phyloP scores from a whole-genome alignment of 2,797 vertebrate species.

The Lacerta bilineata region DNA sequence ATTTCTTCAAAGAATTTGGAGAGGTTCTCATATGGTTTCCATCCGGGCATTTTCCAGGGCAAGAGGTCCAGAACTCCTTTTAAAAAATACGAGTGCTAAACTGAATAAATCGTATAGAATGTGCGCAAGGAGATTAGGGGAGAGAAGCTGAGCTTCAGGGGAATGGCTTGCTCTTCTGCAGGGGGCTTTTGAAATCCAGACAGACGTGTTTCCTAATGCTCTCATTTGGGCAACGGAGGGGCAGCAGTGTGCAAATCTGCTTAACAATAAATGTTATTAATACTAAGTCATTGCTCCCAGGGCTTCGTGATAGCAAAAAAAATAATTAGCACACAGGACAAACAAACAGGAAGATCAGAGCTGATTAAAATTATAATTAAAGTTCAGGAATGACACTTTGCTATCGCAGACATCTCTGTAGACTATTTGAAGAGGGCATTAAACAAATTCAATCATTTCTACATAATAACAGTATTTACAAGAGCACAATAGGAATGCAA shows the following conservation, averaged over 20 bases:
- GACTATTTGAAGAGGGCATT: constrained; percentile 65
- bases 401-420: constrained; percentile 68
- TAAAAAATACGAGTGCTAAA: not conserved
- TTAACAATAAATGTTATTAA: constrained; percentile 73
- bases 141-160: not conserved
- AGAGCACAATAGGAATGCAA: constrained; percentile 69
- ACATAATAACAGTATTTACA: constrained; percentile 75
- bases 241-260: constrained; percentile 50
- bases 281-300: constrained; percentile 44
- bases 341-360: constrained; percentile 70
- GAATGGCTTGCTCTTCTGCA: constrained; percentile 10
- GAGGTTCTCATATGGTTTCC: not conserved
- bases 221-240: rapidly evolving
- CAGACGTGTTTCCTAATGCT: not conserved
- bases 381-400: constrained; percentile 60
- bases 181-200: constrained; percentile 43
- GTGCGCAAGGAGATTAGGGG: not conserved
- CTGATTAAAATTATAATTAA: constrained; percentile 81
- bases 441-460: constrained; percentile 73
- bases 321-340: constrained; percentile 72
- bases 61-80: not conserved
- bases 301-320: constrained; percentile 70
- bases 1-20: not conserved
- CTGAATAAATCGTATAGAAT: not conserved
- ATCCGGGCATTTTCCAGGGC: not conserved